Conservation (phyloP, 2,888 invertebrate species). For the Hecatera dysodea region DNA sequence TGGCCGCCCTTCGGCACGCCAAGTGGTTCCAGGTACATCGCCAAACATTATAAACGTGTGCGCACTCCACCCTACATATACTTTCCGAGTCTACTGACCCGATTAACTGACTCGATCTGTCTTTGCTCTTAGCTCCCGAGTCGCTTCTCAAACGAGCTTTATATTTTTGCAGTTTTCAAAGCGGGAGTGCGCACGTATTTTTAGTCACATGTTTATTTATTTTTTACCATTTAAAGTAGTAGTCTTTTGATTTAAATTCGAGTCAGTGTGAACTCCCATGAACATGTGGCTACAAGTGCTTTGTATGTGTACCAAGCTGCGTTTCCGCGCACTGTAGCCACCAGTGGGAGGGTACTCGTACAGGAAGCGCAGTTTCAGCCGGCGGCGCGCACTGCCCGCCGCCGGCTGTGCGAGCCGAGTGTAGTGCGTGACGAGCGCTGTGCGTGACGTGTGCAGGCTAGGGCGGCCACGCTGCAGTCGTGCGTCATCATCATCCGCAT, state of each 20-base stretch:
- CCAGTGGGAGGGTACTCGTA: constrained; percentile 70
- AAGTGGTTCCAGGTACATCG: constrained; percentile 99
- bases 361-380: constrained; percentile 79
- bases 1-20: constrained; percentile 99
- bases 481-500: constrained; percentile 99
- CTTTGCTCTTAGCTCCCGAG: constrained; percentile 43
- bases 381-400: constrained; percentile 49
- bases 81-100: constrained; percentile 6
- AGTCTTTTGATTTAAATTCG: constrained; percentile 53
- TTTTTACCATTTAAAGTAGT: constrained; percentile 63
- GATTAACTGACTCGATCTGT: constrained; percentile 5
- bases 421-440: constrained; percentile 7
- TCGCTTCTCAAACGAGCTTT: constrained; percentile 34
- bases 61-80: constrained; percentile 74
- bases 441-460: constrained; percentile 96
- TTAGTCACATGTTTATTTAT: constrained; percentile 90
- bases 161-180: constrained; percentile 44
- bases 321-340: constrained; percentile 85
- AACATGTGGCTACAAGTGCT: constrained; percentile 90
- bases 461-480: constrained; percentile 98
- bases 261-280: constrained; percentile 77
- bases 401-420: constrained; percentile 54
- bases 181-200: constrained; percentile 87
- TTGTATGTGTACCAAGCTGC: constrained; percentile 77
- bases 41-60: constrained; percentile 86